Evolutionary conservation across 2,888 invertebrate genomes (phyloP).

Genomic region (Orthosia gothica): DNA sequence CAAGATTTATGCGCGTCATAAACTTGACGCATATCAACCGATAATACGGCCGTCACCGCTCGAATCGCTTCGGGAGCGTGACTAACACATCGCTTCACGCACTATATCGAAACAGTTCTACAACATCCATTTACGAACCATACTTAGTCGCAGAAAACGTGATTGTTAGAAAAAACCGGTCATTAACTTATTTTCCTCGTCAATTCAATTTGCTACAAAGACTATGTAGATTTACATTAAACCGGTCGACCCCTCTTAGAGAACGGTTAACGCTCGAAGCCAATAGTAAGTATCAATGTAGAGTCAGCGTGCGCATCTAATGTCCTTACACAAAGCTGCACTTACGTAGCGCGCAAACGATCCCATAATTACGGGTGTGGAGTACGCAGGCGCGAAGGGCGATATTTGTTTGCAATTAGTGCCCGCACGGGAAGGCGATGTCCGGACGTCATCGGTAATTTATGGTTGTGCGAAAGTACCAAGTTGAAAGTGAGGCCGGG

Average conservation of each 20-base stretch:
- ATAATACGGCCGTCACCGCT: slow-evolving; percentile 70
- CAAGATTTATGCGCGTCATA: slow-evolving; percentile 80
- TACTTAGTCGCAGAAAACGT: slow-evolving; percentile 40
- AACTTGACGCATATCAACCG: slow-evolving; percentile 76
- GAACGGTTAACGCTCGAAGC: slow-evolving; percentile 75
- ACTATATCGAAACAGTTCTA: slow-evolving; percentile 38
- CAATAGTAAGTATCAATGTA: slow-evolving; percentile 67
- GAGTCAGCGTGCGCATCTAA: slow-evolving; percentile 70
- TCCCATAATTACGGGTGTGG: slow-evolving; percentile 79
- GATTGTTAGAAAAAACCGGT: slow-evolving; percentile 39
- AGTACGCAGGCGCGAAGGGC: slow-evolving; percentile 80
- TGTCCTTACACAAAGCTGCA: slow-evolving; percentile 76
- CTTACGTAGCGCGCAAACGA: slow-evolving; percentile 74
- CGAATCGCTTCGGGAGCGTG: slow-evolving; percentile 62
- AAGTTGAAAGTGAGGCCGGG: slow-evolving; percentile 68
- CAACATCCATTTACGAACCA: slow-evolving; percentile 19
- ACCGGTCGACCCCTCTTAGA: slow-evolving; percentile 63
- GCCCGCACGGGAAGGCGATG: slow-evolving; percentile 82
- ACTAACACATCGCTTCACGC: slow-evolving; percentile 66
- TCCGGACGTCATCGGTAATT: slow-evolving; percentile 81
- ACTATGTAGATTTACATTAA: slow-evolving; percentile 67
- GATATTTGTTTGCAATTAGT: slow-evolving; percentile 87
- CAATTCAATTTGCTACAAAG: slow-evolving; percentile 62
- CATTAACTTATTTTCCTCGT: slow-evolving; percentile 57
- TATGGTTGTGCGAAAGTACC: slow-evolving; percentile 79